Evolutionary conservation across 2,113 vertebrate species (phyloP), one percentile per base, ranked within the genome.

Genomic region (Bubo bubo): DNA sequence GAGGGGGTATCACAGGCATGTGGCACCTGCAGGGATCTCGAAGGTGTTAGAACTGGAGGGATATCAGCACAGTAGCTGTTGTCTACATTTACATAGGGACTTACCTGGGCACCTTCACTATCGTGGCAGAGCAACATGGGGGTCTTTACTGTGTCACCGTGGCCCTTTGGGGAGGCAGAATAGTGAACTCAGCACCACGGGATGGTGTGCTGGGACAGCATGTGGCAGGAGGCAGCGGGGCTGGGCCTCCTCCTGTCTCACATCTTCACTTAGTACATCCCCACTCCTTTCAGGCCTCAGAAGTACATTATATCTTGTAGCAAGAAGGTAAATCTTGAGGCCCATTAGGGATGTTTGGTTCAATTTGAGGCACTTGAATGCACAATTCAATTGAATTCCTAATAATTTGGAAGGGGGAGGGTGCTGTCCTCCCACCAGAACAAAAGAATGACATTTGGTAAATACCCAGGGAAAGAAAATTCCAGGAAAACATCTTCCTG

Each of bases 121-220:
- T 4, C 0, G 0, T 0, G 12, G 35, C 58, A 32, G 28, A 76
- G 80, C 41, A 7, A 3, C 1, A 3, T 15, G 41, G 28, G 1
- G 19, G 12, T 21, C 34, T 12, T 26, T 21, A 4, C 16, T 11
- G 28, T 10, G 53, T 22, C 62, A 2, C 32, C 4, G 0, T 0
- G 9, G 55, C 53, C 7, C 55, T 60, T 17, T 18, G 18, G 8
- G 37, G 87, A 56, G 62, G 49, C 8, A n/a, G 14, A 28, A 8
- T 0, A 43, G 66, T 5, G 3, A 22, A 47, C 24, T 13, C 17
- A 7, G 53, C 41, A 12, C 28, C 35, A 5, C 0, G 0, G 63
- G 53, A 4, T 11, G 26, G 10, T 3, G 12, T 11, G 34, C 15
- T 21, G 39, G 82, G 59, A 6, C 20, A 77, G 66, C 16, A 15